Percentiles rank a stretch among this genome's conserved stretches.
phyloP scores from a whole-genome alignment of 2,113 vertebrate genomes.

The Entomyzon cyanotis region DNA sequence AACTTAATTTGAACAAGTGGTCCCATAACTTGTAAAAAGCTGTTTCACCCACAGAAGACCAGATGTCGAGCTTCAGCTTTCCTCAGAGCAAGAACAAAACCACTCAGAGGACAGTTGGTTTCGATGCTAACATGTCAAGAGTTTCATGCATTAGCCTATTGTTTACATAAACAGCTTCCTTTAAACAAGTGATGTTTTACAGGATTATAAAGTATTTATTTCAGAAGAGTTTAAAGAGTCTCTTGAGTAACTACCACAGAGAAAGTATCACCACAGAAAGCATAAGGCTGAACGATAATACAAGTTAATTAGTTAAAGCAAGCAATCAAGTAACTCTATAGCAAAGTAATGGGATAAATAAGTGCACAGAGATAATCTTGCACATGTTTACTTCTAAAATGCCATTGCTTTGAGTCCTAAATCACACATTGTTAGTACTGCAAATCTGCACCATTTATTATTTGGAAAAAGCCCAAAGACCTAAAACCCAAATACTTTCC shows the following conservation, averaged over 20 bases:
- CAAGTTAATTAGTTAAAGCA: conserved; percentile 3
- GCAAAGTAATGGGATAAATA: not conserved
- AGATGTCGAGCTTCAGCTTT: conserved; percentile 30
- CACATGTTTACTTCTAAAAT: conserved; percentile 17
- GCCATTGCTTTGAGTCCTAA: not conserved
- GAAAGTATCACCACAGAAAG: not conserved
- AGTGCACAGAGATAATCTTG: not conserved
- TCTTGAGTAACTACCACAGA: not conserved
- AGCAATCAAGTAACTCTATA: not conserved
- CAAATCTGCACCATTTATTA: not conserved
- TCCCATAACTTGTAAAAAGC: not conserved
- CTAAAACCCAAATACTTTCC: conserved; percentile 10
- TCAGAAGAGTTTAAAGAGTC: conserved; percentile 15
- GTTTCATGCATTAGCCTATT: conserved; percentile 27
- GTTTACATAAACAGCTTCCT: conserved; percentile 52
- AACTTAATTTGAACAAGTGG: not conserved
- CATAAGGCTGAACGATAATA: not conserved
- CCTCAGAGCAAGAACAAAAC: conserved; percentile 19
- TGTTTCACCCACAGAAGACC: conserved; percentile 15
- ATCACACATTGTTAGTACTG: not conserved
- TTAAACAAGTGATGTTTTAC: conserved; percentile 33
- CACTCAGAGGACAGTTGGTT: conserved; percentile 22
- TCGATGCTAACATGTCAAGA: conserved; percentile 32
- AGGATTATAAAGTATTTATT: conserved; percentile 33
- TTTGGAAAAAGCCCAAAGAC: not conserved